Percentiles rank a stretch among this genome's conserved stretches.
phyloP scores from a whole-genome alignment of 2,113 vertebrate genomes.

The Pangasianodon gigas region DNA sequence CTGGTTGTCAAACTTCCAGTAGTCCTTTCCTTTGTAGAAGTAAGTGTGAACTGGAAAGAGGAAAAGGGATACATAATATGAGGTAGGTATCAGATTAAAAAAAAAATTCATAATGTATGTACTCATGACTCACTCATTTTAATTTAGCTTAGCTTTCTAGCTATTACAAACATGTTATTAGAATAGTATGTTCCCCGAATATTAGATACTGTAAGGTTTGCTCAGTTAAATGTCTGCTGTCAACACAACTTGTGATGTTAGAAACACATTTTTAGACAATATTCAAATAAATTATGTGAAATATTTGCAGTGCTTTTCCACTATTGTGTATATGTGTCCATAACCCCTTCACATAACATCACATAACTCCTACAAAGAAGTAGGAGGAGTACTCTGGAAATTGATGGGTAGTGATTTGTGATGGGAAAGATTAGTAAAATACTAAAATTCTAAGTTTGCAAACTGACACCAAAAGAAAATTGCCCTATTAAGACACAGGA shows the following conservation, averaged over 20 bases:
- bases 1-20: conserved; percentile 99
- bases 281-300: neutral
- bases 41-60: conserved; percentile 89
- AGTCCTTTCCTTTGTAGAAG: conserved; percentile 98
- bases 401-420: neutral
- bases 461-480: neutral
- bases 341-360: neutral
- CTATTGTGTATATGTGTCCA: neutral
- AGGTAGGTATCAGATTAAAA: neutral
- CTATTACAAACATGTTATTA: neutral
- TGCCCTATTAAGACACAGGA: neutral
- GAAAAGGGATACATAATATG: conserved; percentile 12
- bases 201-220: neutral
- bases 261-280: neutral
- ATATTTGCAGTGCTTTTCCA: neutral
- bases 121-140: neutral
- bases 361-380: neutral
- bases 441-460: neutral
- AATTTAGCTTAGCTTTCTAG: neutral
- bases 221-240: neutral
- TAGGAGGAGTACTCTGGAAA: neutral
- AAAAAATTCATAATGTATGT: neutral
- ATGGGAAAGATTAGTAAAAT: neutral
- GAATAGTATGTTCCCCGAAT: neutral
- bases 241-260: neutral